Percentiles rank a stretch among this genome's conserved stretches.
These are phyloP conservation scores for Cephus pulcher DNA, from an alignment of 2,888 invertebrate genomes.

Conservation along the genomic window DNA sequence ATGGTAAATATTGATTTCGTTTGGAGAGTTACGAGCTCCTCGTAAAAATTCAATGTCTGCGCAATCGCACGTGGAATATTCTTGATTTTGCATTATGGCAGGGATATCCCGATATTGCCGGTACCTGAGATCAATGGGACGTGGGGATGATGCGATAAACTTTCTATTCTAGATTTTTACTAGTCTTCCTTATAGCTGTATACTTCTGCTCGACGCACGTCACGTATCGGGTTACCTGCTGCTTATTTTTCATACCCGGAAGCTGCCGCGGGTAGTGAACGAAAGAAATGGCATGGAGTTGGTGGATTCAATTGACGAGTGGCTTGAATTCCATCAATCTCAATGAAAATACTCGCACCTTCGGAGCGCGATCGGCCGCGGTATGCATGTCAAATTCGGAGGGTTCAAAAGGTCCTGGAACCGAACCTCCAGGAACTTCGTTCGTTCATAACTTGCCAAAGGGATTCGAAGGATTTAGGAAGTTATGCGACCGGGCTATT, in stretches of 20 bases:
- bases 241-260: background rate
- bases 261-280: background rate
- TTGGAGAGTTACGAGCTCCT: background rate
- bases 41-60: background rate
- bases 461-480: background rate
- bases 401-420: background rate
- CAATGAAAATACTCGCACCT: background rate
- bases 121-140: background rate
- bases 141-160: background rate
- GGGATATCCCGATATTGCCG: background rate
- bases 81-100: background rate
- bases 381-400: background rate
- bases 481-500: background rate
- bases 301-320: background rate
- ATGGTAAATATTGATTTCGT: background rate
- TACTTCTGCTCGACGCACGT: background rate
- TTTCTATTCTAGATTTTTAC: background rate
- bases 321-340: background rate
- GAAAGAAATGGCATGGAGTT: background rate
- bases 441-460: background rate
- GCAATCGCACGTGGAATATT: background rate
- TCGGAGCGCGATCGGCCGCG: background rate
- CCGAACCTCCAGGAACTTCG: background rate
- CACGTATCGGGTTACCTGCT: background rate
- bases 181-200: background rate